These are phyloP conservation scores for Clarias macrocephalus DNA, from an alignment of 2,113 vertebrate genomes.

Conservation along the genomic window DNA sequence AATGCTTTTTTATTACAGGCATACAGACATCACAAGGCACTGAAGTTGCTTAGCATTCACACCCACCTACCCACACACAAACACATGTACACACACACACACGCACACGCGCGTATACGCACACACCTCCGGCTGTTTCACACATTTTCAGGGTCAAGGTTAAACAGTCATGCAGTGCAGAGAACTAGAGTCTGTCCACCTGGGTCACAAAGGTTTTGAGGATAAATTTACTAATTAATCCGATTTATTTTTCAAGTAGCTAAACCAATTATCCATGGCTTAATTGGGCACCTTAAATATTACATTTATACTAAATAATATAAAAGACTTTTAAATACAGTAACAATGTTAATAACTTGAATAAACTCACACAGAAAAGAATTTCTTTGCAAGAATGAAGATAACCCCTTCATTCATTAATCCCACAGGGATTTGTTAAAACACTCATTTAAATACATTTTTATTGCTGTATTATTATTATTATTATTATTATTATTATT, in stretches of 20 bases:
- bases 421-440: neutral
- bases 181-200: slow-evolving; percentile 43
- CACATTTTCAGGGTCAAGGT: slow-evolving; percentile 27
- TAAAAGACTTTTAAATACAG: neutral
- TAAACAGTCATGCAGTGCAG: slow-evolving; percentile 30
- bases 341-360: neutral
- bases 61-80: slow-evolving; percentile 6
- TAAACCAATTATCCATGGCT: slow-evolving; percentile 4
- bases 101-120: slow-evolving; percentile 9
- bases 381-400: neutral
- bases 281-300: neutral
- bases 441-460: neutral
- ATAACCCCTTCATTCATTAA: neutral
- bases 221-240: neutral
- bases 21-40: slow-evolving; percentile 40
- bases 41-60: slow-evolving; percentile 21
- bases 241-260: neutral
- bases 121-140: slow-evolving; percentile 17
- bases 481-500: no score
- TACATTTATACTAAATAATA: neutral
- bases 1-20: slow-evolving; percentile 45
- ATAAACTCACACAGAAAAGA: neutral
- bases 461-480: neutral
- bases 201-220: slow-evolving; percentile 5
- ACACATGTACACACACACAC: slow-evolving; percentile 6